These are phyloP conservation scores for Idaea biselata DNA, from an alignment of 2,888 invertebrate genomes.

Conservation along the genomic window DNA sequence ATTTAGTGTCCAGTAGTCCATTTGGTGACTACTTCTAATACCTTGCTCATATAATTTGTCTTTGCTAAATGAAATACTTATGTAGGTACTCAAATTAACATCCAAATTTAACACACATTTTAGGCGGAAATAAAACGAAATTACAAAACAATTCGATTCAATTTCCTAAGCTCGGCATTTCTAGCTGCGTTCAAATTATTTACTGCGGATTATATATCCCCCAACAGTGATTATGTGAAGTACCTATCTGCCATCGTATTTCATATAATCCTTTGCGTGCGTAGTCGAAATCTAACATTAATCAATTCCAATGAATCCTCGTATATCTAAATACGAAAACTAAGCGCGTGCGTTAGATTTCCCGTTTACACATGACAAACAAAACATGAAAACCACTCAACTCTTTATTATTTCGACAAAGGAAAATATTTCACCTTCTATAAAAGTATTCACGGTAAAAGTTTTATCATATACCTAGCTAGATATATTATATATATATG, in stretches of 20 bases:
- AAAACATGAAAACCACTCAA: background rate
- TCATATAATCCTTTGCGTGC: background rate
- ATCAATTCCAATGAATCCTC: background rate
- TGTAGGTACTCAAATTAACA: background rate
- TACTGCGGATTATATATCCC: background rate
- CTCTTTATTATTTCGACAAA: background rate
- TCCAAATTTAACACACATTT: background rate
- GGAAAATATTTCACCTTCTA: constrained; percentile 8
- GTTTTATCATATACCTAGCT: background rate
- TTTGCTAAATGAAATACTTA: too few relatives aligned
- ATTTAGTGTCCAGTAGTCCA: too few relatives aligned
- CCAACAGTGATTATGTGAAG: background rate
- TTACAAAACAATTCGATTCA: background rate
- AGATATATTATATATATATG: too few relatives aligned
- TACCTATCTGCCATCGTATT: background rate
- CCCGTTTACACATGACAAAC: background rate
- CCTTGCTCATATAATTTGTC: too few relatives aligned
- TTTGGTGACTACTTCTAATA: too few relatives aligned
- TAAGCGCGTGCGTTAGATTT: background rate
- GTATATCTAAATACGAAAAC: background rate
- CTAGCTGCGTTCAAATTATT: background rate
- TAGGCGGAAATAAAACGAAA: background rate
- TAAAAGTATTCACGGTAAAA: background rate
- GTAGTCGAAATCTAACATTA: constrained; percentile 1
- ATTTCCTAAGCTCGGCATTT: background rate